Base-by-base conservation (phyloP, 2,113 vertebrate species). In the Eubucco bourcierii region DNA sequence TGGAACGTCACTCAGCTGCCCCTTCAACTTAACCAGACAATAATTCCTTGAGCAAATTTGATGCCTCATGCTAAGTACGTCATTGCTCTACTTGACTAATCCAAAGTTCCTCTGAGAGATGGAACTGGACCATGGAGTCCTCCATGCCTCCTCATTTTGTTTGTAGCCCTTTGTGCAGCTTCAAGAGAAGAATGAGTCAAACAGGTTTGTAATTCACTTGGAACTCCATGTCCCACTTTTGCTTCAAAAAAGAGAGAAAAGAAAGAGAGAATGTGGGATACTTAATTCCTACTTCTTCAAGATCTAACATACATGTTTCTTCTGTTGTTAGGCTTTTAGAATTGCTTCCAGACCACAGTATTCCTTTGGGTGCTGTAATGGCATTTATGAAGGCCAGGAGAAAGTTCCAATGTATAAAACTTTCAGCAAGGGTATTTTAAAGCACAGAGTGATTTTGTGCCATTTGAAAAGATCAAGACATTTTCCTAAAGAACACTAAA, bases 391-490 rank as follows among this genome's bases (percentile, higher is more conserved):
- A 77, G 84, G 44, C 17, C 72, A 88, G 94, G 92, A 88, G 67
- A 46, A 90, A 58, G 72, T 9, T 23, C 66, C 84, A 92, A 91
- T 13, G 58, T 94, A 94, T 94, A 94, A 94, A 93, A 88, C 80
- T 84, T 93, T 77, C 64, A 90, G 56, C 53, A 88, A 66, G 88
- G 67, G 31, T 18, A 4, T 50, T 88, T 94, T 63, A 88, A 94
- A 89, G 72, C 18, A 67, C 41, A 65, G 29, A 63, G 8, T 1
- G 1, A 75, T 79, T 86, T 66, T 90, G 28, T 82, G n/a, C 8
- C 12, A 53, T 85, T 83, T 80, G n/a, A 79, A 81, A 77, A 86
- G 75, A 88, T 63, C 39, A 86, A 81, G 53, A 13, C 5, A 50
- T 91, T 84, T 92, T 88, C n/a, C 61, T 88, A 50, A 68, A 88